These are phyloP conservation scores for Cryptotis parvus DNA, from an alignment of 2,113 vertebrate species.

Conservation along the genomic window DNA sequence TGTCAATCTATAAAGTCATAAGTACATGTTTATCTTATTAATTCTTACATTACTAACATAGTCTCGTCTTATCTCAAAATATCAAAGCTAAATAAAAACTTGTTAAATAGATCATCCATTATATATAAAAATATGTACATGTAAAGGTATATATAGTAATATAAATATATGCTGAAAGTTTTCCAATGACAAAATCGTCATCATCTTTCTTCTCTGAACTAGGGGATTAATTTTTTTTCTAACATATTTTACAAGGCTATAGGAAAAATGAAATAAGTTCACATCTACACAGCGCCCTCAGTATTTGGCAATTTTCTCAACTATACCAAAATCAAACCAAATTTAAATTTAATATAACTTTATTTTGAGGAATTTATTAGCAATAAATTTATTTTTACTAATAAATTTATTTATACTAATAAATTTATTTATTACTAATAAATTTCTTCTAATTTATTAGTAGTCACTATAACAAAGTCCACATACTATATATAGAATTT, in stretches of 20 bases:
- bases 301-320: not conserved
- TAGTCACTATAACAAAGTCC: not conserved
- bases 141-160: not conserved
- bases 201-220: not conserved
- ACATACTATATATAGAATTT: not conserved
- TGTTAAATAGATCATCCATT: not conserved
- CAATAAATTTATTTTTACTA: no score
- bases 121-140: not conserved
- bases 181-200: not conserved
- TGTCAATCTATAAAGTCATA: not conserved
- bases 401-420: no score
- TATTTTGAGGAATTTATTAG: not conserved
- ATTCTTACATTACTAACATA: not conserved
- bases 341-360: not conserved
- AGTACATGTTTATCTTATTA: not conserved
- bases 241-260: not conserved
- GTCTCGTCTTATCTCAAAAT: not conserved
- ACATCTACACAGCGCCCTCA: not conserved
- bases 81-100: not conserved
- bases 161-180: not conserved
- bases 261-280: not conserved
- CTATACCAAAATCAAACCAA: constrained; percentile 1
- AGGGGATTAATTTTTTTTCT: not conserved
- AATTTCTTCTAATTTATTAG: not conserved
- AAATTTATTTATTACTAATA: no score